A percentile compares a stretch with the other conserved stretches of the same genome.
phyloP scores from a whole-genome alignment of 2,888 invertebrate species.

The Tupiocoris notatus region DNA sequence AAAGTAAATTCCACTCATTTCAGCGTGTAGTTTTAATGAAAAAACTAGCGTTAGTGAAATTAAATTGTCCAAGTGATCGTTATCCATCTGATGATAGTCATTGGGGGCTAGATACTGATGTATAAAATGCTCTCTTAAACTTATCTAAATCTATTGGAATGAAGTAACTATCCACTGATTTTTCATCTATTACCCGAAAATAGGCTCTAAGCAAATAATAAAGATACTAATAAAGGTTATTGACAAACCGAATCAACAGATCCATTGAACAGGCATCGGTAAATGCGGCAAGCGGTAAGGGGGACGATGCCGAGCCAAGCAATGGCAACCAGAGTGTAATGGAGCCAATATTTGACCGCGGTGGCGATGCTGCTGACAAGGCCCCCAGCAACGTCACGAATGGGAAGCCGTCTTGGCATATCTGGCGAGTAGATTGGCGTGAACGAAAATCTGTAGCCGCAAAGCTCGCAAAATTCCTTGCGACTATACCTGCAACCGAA shows the following conservation, averaged over 20 bases:
- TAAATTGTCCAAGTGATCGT: too few relatives aligned
- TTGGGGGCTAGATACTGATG: too few relatives aligned
- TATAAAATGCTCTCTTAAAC: too few relatives aligned
- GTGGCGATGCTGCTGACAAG: slow-evolving; percentile 83
- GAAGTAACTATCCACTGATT: too few relatives aligned
- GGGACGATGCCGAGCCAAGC: slow-evolving; percentile 98
- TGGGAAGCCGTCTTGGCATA: slow-evolving; percentile 96
- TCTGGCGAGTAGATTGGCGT: slow-evolving; percentile 99
- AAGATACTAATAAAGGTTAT: too few relatives aligned
- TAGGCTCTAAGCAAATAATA: too few relatives aligned
- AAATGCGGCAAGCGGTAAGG: slow-evolving; percentile 92
- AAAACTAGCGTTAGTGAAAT: too few relatives aligned
- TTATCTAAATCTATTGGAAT: too few relatives aligned
- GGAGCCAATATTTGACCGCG: slow-evolving; percentile 94
- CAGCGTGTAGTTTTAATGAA: too few relatives aligned
- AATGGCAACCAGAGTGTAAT: slow-evolving; percentile 92
- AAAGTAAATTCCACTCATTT: too few relatives aligned
- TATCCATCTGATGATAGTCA: too few relatives aligned
- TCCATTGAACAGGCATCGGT: slow-evolving; percentile 87
- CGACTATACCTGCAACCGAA: slow-evolving; percentile 69
- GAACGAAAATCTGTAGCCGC: slow-evolving; percentile 92
- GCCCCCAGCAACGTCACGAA: slow-evolving; percentile 89
- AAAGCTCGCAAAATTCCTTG: slow-evolving; percentile 97
- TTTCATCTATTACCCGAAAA: too few relatives aligned
- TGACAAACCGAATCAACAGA: slow-evolving; percentile 83